Conservation (phyloP, 35 echinoderm and acorn worm genomes). For the Lytechinus variegatus region DNA sequence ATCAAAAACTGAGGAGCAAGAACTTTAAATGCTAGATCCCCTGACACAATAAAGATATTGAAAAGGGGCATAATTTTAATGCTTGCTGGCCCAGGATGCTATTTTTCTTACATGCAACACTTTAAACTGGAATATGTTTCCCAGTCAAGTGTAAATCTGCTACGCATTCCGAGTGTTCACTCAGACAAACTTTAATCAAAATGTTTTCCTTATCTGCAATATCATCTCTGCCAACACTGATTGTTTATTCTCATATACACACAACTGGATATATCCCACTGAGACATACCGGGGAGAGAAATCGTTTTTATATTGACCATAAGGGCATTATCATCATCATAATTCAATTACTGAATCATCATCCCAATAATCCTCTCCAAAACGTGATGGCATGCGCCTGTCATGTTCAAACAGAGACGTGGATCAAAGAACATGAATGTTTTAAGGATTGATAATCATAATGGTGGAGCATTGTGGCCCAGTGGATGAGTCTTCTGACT, state of each 20-base stretch:
- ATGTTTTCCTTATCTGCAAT: not conserved
- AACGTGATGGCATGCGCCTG: not conserved
- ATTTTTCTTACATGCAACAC: too few relatives aligned
- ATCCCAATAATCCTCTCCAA: not conserved
- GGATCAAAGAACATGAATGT: too few relatives aligned
- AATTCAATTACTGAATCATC: not conserved
- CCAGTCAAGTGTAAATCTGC: not conserved
- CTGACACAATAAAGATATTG: too few relatives aligned
- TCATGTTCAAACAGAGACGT: not conserved
- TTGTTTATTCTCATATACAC: not conserved
- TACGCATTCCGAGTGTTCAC: not conserved
- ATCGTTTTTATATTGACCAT: not conserved
- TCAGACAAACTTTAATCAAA: not conserved
- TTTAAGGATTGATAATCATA: too few relatives aligned
- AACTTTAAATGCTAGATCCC: too few relatives aligned
- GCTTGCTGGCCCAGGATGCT: too few relatives aligned
- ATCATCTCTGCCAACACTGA: not conserved
- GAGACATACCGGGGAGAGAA: not conserved
- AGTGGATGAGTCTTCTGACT: too few relatives aligned
- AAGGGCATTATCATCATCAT: not conserved
- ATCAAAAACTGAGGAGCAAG: too few relatives aligned
- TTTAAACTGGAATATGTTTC: not conserved
- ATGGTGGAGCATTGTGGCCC: too few relatives aligned
- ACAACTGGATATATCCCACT: not conserved
- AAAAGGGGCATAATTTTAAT: too few relatives aligned